Conservation (phyloP, 2,888 invertebrate genomes). For the Spilarctia lutea region DNA sequence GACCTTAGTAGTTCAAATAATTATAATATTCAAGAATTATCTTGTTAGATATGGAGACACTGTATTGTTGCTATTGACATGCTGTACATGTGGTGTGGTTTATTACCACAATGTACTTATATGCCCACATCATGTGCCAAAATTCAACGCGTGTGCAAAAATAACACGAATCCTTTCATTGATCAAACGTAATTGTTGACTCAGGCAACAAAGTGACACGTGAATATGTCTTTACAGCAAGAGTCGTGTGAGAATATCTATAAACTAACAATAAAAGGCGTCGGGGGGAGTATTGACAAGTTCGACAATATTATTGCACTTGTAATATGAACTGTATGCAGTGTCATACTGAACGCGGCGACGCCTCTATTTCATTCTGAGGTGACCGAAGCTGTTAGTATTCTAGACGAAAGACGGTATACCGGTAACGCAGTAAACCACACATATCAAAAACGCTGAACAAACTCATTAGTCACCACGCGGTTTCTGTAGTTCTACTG, state of each 20-base stretch:
- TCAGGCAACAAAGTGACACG: slow-evolving; percentile 32
- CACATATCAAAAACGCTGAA: neutral
- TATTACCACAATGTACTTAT: neutral
- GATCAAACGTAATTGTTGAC: slow-evolving; percentile 22
- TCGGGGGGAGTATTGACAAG: neutral
- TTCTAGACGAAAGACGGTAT: neutral
- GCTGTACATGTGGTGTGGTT: too few relatives aligned
- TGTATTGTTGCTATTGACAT: neutral
- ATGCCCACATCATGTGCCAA: neutral
- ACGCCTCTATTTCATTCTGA: neutral
- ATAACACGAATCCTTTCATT: slow-evolving; percentile 40
- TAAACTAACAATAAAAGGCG: neutral
- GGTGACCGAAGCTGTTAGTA: neutral
- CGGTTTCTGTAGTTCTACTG: neutral
- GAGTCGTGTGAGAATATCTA: slow-evolving; percentile 39
- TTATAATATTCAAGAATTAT: neutral
- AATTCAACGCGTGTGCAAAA: slow-evolving; percentile 35
- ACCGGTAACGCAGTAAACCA: neutral
- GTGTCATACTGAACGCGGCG: too few relatives aligned
- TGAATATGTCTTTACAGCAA: slow-evolving; percentile 45
- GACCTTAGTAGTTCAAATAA: too few relatives aligned
- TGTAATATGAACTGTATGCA: neutral
- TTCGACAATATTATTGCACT: neutral
- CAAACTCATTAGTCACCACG: neutral
- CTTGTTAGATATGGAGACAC: neutral